phyloP scores from a whole-genome alignment of 2,888 invertebrate genomes.

The Synergus japonicus region DNA sequence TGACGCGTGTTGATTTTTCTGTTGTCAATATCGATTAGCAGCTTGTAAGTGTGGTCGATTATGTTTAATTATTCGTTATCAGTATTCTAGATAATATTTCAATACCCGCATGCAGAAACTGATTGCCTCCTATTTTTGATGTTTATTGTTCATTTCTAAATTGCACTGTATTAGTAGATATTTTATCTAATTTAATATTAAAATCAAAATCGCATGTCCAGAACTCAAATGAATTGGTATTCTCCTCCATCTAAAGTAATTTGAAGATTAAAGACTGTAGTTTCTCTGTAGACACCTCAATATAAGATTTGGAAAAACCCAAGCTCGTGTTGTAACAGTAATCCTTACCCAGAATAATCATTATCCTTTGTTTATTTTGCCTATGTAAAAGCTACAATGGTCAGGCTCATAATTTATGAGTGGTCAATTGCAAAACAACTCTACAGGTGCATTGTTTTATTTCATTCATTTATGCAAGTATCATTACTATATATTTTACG shows the following conservation, averaged over 20 bases:
- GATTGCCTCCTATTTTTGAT: background rate
- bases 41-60: background rate
- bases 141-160: background rate
- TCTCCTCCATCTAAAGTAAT: background rate
- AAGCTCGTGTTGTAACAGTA: too few species aligned
- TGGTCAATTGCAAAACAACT: background rate
- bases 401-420: background rate
- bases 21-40: background rate
- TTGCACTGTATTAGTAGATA: background rate
- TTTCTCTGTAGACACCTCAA: background rate
- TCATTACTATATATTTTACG: background rate
- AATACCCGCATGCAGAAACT: background rate
- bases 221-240: background rate
- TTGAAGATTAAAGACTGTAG: too few species aligned
- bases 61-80: conserved; percentile 8
- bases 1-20: background rate
- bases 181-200: background rate
- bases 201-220: background rate
- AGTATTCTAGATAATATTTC: conserved; percentile 12
- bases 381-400: background rate
- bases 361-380: background rate
- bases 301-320: conserved; percentile 24
- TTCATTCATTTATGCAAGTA: background rate
- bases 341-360: background rate
- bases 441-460: background rate